Evolutionary conservation across 53 echinoderm and acorn worm genomes (phyloP).

Genomic region (Holothuria scabra): DNA sequence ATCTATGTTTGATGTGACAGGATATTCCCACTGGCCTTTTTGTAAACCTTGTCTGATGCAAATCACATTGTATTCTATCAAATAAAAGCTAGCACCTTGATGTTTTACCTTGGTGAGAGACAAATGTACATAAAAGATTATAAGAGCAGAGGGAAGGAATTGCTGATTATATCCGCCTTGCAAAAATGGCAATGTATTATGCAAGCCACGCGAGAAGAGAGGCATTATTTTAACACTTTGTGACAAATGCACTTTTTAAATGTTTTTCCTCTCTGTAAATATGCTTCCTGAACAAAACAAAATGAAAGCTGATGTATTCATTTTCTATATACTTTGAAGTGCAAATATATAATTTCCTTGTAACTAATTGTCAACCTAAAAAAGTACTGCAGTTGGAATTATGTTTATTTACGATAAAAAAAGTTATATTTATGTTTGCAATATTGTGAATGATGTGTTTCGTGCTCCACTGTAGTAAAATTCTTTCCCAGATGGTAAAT

Average conservation of each 20-base stretch:
- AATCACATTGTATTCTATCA: no score
- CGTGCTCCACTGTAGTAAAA: not conserved
- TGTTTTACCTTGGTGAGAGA: no score
- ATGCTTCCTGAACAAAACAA: not conserved
- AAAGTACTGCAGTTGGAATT: conserved; percentile 29
- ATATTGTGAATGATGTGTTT: conserved; percentile 35
- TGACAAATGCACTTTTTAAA: not conserved
- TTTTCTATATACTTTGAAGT: conserved; percentile 34
- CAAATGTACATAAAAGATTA: no score
- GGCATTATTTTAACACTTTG: not conserved
- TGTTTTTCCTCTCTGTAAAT: conserved; percentile 9
- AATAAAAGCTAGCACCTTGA: no score
- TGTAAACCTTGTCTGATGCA: no score
- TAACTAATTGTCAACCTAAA: conserved; percentile 16
- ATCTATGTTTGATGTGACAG: no score
- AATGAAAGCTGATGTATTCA: conserved; percentile 11
- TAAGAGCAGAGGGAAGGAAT: no score
- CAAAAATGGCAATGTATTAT: no score
- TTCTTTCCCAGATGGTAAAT: no score
- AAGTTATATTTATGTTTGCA: conserved; percentile 27
- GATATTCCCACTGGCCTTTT: no score
- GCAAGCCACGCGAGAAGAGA: no score
- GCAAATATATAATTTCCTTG: conserved; percentile 13
- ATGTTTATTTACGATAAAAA: conserved; percentile 17
- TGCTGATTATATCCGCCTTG: no score